Conservation (phyloP, 2,797 vertebrate species). For the Ataeniobius toweri region DNA sequence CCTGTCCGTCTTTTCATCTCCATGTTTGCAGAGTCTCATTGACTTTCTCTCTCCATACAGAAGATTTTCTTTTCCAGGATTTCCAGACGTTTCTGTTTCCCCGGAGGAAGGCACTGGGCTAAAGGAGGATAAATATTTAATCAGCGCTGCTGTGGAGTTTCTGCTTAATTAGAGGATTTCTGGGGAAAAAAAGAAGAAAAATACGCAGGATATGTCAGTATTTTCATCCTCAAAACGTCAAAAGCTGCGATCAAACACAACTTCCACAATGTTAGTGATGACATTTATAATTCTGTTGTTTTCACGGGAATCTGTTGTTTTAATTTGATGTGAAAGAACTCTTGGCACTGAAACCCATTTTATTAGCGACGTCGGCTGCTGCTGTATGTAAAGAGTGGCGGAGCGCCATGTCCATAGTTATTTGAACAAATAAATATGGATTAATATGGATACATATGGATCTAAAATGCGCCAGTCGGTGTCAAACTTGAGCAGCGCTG, state of each 20-base stretch:
- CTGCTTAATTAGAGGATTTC: slow-evolving; percentile 72
- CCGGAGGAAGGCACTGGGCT: slow-evolving; percentile 56
- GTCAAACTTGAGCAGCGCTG: slow-evolving; percentile 31
- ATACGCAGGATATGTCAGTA: background rate
- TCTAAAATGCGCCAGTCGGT: slow-evolving; percentile 41
- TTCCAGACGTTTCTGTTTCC: slow-evolving; percentile 60
- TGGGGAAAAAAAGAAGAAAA: slow-evolving; percentile 4
- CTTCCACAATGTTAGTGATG: background rate
- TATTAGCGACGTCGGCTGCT: background rate
- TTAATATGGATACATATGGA: slow-evolving; percentile 24
- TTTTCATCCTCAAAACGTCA: background rate
- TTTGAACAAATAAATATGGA: background rate
- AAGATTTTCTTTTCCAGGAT: slow-evolving; percentile 43
- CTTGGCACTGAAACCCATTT: background rate
- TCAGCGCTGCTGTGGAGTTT: slow-evolving; percentile 66
- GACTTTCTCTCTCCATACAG: slow-evolving; percentile 35
- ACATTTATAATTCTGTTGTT: background rate
- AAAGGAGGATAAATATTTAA: slow-evolving; percentile 80
- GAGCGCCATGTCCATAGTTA: background rate
- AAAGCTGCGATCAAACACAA: background rate
- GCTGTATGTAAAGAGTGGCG: background rate
- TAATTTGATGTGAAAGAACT: background rate
- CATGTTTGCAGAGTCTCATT: slow-evolving; percentile 53
- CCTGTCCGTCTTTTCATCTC: slow-evolving; percentile 30
- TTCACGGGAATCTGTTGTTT: background rate